These are phyloP conservation scores for Proctacanthus coquilletti DNA, from an alignment of 1,140 invertebrate genomes.

Conservation along the genomic window DNA sequence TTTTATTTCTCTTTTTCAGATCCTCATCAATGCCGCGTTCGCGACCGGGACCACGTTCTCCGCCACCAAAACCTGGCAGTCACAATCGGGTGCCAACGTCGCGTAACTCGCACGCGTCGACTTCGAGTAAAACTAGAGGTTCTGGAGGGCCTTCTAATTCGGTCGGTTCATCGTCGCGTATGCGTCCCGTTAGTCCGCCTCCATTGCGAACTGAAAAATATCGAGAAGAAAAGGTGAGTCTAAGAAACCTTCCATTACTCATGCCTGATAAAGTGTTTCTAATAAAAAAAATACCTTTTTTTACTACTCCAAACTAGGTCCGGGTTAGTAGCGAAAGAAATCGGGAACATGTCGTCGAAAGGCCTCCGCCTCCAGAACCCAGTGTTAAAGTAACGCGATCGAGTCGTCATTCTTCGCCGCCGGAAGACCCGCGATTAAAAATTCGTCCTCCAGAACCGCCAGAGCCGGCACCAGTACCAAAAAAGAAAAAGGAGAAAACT, in stretches of 20 bases:
- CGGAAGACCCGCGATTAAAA: slow-evolving; percentile 27
- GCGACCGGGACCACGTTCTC: slow-evolving; percentile 20
- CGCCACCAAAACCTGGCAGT: slow-evolving; percentile 15
- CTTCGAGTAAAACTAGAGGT: background rate
- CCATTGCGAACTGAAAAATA: slow-evolving; percentile 23
- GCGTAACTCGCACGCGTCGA: slow-evolving; percentile 7
- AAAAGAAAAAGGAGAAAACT: slow-evolving; percentile 28
- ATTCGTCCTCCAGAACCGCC: slow-evolving; percentile 27
- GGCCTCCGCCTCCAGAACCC: slow-evolving; percentile 12
- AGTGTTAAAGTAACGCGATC: slow-evolving; percentile 21
- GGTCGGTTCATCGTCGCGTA: slow-evolving; percentile 14
- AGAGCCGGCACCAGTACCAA: slow-evolving; percentile 21
- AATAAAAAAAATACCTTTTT: background rate
- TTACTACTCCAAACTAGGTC: background rate
- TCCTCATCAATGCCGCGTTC: slow-evolving; percentile 16
- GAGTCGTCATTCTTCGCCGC: slow-evolving; percentile 20
- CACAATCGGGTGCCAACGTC: slow-evolving; percentile 5
- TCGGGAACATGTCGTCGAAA: slow-evolving; percentile 2
- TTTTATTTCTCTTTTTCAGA: slow-evolving; percentile 8
- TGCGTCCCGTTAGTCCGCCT: slow-evolving; percentile 20
- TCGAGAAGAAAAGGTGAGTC: slow-evolving; percentile 9
- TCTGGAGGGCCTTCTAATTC: background rate
- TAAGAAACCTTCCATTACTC: background rate
- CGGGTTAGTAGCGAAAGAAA: slow-evolving; percentile 20
- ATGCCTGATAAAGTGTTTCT: background rate